A percentile compares a stretch with the other conserved stretches of the same genome.
Conservation (phyloP, 2,888 invertebrate species). For the Drosophila paranaensis region DNA sequence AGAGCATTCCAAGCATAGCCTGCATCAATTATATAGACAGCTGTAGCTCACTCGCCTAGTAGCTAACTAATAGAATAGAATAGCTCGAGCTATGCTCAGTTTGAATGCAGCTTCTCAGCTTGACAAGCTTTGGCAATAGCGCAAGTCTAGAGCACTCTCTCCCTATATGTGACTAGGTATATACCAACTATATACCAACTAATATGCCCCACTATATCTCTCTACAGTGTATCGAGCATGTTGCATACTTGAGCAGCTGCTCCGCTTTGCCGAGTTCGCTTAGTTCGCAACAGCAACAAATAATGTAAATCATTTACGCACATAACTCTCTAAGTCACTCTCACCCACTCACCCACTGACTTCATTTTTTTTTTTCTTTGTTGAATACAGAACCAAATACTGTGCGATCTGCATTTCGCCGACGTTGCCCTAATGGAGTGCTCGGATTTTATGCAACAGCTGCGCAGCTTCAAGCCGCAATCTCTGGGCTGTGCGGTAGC, state of each 20-base stretch:
- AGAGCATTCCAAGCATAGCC: too few relatives aligned
- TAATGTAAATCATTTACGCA: constrained; percentile 29
- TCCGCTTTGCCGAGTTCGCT: constrained; percentile 1
- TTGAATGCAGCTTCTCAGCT: too few relatives aligned
- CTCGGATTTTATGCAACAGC: constrained; percentile 98
- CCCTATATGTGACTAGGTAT: too few relatives aligned
- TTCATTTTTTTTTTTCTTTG: neutral
- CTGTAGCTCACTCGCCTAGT: too few relatives aligned
- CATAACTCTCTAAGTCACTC: constrained; percentile 2
- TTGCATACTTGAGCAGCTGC: constrained; percentile 35
- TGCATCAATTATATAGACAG: too few relatives aligned
- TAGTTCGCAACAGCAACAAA: constrained; percentile 4
- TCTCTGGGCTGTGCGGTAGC: constrained; percentile 97
- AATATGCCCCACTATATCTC: neutral
- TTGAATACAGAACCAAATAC: constrained; percentile 91
- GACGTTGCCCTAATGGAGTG: constrained; percentile 99
- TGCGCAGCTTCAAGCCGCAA: constrained; percentile 97
- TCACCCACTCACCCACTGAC: neutral
- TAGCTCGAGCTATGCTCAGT: too few relatives aligned
- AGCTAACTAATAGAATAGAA: too few relatives aligned
- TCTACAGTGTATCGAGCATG: constrained; percentile 3
- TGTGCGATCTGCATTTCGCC: constrained; percentile 98
- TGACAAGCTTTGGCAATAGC: too few relatives aligned
- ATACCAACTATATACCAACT: neutral
- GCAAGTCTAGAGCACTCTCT: too few relatives aligned